Evolutionary conservation across 1,140 invertebrate species (phyloP).

Genomic region (Drosophila littoralis): DNA sequence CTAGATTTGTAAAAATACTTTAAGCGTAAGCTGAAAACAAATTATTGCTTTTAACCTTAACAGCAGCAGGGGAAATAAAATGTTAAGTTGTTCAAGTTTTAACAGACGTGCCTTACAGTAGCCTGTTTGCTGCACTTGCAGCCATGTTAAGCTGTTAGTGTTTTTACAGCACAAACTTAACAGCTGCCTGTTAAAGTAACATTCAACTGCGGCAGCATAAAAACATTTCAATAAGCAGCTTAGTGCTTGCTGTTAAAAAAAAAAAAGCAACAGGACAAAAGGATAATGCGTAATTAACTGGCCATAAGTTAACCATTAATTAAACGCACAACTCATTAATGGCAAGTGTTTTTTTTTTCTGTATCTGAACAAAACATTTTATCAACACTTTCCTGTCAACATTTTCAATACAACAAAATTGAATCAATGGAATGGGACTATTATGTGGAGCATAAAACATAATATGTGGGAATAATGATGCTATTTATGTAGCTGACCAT

Average conservation of each 20-base stretch:
- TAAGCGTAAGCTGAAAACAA: no score
- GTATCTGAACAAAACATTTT: constrained; percentile 1
- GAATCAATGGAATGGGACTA: no score
- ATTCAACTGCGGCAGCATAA: neutral
- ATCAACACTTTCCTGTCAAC: neutral
- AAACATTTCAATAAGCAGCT: constrained; percentile 26
- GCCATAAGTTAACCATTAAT: constrained; percentile 45
- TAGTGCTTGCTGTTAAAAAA: constrained; percentile 7
- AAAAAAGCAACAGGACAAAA: neutral
- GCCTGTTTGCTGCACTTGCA: neutral
- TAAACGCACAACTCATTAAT: constrained; percentile 18
- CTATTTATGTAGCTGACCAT: neutral
- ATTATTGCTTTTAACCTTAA: neutral
- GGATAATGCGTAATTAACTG: constrained; percentile 24
- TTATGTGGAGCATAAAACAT: neutral
- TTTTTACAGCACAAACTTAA: neutral
- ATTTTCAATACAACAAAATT: neutral
- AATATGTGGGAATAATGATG: neutral
- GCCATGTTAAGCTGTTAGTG: neutral
- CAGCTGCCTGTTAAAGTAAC: constrained; percentile 13
- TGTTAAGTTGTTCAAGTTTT: neutral
- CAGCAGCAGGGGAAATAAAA: neutral
- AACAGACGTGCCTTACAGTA: constrained; percentile 3
- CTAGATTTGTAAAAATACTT: no score
- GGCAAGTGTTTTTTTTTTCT: neutral